A percentile compares a stretch with the other conserved stretches of the same genome.
Evolutionary conservation across 2,113 vertebrate species (phyloP).

Genomic region (Accipiter virgatus): DNA sequence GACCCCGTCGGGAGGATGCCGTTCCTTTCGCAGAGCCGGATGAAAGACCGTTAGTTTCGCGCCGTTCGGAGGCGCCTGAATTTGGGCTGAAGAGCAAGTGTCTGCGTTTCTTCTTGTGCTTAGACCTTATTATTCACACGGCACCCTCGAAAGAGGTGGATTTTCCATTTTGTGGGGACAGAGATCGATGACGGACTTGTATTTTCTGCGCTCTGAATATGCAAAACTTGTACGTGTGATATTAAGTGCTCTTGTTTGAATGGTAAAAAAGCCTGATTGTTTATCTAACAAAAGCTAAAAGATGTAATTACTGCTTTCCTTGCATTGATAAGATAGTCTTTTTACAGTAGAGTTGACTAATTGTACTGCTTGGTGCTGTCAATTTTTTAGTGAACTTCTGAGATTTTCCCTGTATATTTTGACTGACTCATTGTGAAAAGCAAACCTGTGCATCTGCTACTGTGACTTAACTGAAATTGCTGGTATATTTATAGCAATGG

Average conservation of each 20-base stretch:
- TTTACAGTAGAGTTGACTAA: not conserved
- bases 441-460: not conserved
- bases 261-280: not conserved
- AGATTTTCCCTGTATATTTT: not conserved
- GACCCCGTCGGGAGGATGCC: not conserved
- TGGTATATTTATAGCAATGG: not conserved
- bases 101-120: not conserved
- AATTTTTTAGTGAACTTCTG: not conserved
- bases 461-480: not conserved
- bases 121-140: not conserved
- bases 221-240: not conserved
- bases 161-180: not conserved
- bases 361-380: not conserved
- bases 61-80: not conserved
- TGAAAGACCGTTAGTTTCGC: not conserved
- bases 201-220: not conserved
- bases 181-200: not conserved
- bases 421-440: not conserved
- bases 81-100: constrained; percentile 4
- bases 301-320: not conserved
- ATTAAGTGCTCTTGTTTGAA: not conserved
- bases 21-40: not conserved
- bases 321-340: not conserved
- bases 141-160: not conserved
- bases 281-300: not conserved